Base-by-base conservation (phyloP, 1,140 invertebrate genomes). In the Colletes gigas region DNA sequence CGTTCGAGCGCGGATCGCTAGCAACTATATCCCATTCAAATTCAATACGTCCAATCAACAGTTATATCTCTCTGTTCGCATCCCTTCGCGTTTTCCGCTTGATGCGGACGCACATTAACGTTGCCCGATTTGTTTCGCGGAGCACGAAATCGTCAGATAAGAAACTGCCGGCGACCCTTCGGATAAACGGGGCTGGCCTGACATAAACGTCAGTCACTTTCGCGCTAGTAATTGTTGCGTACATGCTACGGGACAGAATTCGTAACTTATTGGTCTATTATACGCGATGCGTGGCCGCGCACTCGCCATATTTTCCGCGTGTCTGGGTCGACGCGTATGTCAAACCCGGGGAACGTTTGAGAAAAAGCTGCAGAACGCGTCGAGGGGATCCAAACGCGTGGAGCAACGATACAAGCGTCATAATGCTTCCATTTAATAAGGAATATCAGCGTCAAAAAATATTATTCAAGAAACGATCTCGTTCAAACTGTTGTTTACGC, bases 111-210 rank as follows among this genome's bases (percentile, higher is more conserved):
- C 78, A 17, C 54, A 68, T 75, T 71, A 78, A 70, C 41, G 63
- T 78, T 39, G 47, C 44, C 50, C n/a, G 65, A 81, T 75, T 75
- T 81, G 82, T 80, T 79, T 68, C 78, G 66, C 80, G 77, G 69
- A 88, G 87, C 87, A 79, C 81, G 62, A 85, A 88, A 89, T 88
- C 80, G 82, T 79, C 74, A 66, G 88, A 90, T 89, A 89, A 89
- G 83, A 79, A 81, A 68, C 70, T 39, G 59, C 19, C 72, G 54
- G 7, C 30, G 68, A 77, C 63, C 79, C 74, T 59, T 9, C 39
- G 75, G 44, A 59, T 47, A 39, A 70, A 62, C 60, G 21, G 14
- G 30, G 52, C 60, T 30, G 72, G 62, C 41, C 52, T 74, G 54
- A 70, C 65, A 78, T 73, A 30, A 57, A 85, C 73, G 85, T 89